Percentiles rank a stretch among this genome's conserved stretches.
Conservation (phyloP, 2,113 vertebrate species). For the Lepus americanus region DNA sequence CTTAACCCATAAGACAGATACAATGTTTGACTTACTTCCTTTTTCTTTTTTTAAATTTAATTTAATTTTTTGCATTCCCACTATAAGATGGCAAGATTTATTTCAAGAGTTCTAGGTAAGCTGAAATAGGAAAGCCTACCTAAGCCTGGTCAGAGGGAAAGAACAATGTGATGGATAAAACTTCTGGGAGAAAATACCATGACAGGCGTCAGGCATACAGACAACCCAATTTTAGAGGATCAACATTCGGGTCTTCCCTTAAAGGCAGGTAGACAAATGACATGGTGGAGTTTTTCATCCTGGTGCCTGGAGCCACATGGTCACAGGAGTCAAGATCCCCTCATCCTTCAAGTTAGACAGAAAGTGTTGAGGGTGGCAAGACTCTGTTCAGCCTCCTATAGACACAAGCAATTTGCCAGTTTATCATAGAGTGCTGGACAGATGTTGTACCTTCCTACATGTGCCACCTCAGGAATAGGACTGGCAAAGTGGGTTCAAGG, state of each 20-base stretch:
- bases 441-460: background rate
- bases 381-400: background rate
- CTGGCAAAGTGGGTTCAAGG: background rate
- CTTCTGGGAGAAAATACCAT: background rate
- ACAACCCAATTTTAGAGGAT: background rate
- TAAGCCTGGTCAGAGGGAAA: background rate
- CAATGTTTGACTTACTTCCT: background rate
- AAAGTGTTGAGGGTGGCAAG: background rate
- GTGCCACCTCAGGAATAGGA: background rate
- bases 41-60: background rate
- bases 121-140: background rate
- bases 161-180: background rate
- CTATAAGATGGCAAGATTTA: background rate
- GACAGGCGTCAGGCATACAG: background rate
- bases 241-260: background rate
- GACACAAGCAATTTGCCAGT: background rate
- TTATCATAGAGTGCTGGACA: background rate
- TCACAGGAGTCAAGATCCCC: background rate
- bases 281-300: background rate
- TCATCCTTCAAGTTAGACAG: background rate
- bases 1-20: background rate
- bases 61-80: conserved; percentile 11
- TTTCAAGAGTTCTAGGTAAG: background rate
- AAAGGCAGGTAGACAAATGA: background rate
- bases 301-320: background rate